Evolutionary conservation across 2,888 invertebrate species (phyloP).

Genomic region (Cotesia congregata): DNA sequence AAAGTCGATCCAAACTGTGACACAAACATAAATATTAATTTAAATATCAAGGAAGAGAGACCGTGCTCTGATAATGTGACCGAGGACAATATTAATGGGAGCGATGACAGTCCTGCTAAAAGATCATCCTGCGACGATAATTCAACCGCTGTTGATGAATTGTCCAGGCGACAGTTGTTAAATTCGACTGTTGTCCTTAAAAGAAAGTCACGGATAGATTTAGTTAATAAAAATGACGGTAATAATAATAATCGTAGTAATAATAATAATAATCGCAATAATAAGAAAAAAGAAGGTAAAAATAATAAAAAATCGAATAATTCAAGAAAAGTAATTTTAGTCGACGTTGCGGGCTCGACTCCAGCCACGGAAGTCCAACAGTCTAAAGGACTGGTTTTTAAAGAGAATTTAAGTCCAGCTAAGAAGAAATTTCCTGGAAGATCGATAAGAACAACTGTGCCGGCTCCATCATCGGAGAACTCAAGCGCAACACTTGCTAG

Average conservation of each 20-base stretch:
- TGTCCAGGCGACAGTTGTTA: slow-evolving; percentile 58
- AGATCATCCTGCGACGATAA: slow-evolving; percentile 64
- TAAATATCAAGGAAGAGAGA: slow-evolving; percentile 28
- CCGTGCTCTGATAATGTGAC: slow-evolving; percentile 12
- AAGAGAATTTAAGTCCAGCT: slow-evolving; percentile 42
- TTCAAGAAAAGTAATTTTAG: slow-evolving; percentile 28
- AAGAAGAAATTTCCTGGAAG: slow-evolving; percentile 53
- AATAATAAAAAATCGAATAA: slow-evolving; percentile 13
- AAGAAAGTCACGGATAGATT: slow-evolving; percentile 71
- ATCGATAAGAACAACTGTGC: slow-evolving; percentile 47
- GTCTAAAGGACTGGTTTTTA: slow-evolving; percentile 55
- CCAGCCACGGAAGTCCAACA: slow-evolving; percentile 46
- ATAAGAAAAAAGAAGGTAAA: slow-evolving; percentile 43
- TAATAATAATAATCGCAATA: slow-evolving; percentile 33
- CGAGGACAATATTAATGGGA: slow-evolving; percentile 27
- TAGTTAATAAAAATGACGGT: slow-evolving; percentile 28
- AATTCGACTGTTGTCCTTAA: slow-evolving; percentile 60
- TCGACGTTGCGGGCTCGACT: slow-evolving; percentile 41
- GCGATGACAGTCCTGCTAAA: slow-evolving; percentile 49
- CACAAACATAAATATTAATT: slow-evolving; percentile 21
- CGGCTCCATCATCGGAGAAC: slow-evolving; percentile 40
- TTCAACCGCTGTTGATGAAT: slow-evolving; percentile 58
- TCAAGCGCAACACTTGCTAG: slow-evolving; percentile 48
- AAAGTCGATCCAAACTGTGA: slow-evolving; percentile 58
- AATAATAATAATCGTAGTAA: slow-evolving; percentile 7